A percentile compares a stretch with the other conserved stretches of the same genome.
phyloP scores from a whole-genome alignment of 2,113 vertebrate species.

The Jacana jacana region DNA sequence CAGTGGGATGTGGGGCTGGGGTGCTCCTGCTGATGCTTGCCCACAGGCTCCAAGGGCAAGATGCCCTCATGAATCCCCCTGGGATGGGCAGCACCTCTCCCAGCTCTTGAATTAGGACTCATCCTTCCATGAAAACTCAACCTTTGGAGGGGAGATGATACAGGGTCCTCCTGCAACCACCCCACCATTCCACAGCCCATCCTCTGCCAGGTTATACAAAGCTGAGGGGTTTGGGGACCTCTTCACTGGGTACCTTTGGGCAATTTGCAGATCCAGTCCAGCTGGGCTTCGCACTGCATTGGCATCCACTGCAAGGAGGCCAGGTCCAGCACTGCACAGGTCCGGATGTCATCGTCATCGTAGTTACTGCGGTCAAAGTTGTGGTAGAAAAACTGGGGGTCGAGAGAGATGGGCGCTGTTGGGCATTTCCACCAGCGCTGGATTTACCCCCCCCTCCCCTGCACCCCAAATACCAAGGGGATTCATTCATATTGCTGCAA shows the following conservation, averaged over 20 bases:
- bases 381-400: constrained; percentile 87
- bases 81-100: neutral
- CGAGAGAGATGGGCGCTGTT: neutral
- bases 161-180: neutral
- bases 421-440: neutral
- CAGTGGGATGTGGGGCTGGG: accelerated
- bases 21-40: neutral
- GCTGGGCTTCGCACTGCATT: constrained; percentile 88
- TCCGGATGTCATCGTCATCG: constrained; percentile 78
- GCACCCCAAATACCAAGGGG: neutral
- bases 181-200: neutral
- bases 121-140: neutral
- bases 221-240: neutral
- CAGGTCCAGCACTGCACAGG: constrained; percentile 87
- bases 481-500: accelerated
- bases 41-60: accelerated
- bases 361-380: constrained; percentile 89
- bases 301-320: constrained; percentile 91
- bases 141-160: neutral
- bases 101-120: neutral
- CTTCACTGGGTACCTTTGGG: constrained; percentile 82
- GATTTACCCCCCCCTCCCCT: too few relatives aligned
- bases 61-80: accelerated
- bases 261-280: constrained; percentile 98
- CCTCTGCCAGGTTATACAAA: neutral